Conservation (phyloP, 2,888 invertebrate genomes). For the Tipula helvola region DNA sequence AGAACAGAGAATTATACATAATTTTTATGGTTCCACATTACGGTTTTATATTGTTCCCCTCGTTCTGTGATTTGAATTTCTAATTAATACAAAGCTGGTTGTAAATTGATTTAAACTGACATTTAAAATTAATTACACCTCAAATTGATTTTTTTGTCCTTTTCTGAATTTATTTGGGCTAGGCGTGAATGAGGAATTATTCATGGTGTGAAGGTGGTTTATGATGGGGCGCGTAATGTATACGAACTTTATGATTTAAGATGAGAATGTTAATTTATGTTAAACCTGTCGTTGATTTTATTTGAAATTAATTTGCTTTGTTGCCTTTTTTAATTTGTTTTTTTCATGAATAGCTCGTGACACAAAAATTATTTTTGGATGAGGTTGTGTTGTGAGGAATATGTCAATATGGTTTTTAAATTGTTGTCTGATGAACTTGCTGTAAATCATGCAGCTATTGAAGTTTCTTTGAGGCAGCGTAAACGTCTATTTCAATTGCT, state of each 20-base stretch:
- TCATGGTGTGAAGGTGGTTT: not conserved
- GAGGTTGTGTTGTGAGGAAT: too few relatives aligned
- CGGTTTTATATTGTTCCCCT: not conserved
- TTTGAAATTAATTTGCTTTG: not conserved
- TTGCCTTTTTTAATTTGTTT: too few relatives aligned
- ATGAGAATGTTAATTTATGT: not conserved
- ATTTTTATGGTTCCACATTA: not conserved
- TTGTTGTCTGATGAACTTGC: too few relatives aligned
- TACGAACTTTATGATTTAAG: not conserved
- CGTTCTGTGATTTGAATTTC: not conserved
- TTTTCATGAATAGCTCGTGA: too few relatives aligned
- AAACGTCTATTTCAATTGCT: too few relatives aligned
- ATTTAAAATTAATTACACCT: not conserved
- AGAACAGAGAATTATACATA: not conserved
- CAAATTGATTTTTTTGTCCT: not conserved
- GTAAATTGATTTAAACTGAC: not conserved
- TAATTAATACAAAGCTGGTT: not conserved
- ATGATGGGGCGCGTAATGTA: not conserved
- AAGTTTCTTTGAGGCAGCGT: too few relatives aligned
- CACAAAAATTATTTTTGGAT: too few relatives aligned
- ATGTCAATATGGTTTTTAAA: too few relatives aligned
- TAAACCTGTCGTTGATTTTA: not conserved
- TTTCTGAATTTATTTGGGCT: too few relatives aligned
- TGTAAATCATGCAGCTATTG: too few relatives aligned
- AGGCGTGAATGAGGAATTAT: not conserved